phyloP scores from a whole-genome alignment of 2,113 vertebrate species.

The Sporophila hypoxantha region DNA sequence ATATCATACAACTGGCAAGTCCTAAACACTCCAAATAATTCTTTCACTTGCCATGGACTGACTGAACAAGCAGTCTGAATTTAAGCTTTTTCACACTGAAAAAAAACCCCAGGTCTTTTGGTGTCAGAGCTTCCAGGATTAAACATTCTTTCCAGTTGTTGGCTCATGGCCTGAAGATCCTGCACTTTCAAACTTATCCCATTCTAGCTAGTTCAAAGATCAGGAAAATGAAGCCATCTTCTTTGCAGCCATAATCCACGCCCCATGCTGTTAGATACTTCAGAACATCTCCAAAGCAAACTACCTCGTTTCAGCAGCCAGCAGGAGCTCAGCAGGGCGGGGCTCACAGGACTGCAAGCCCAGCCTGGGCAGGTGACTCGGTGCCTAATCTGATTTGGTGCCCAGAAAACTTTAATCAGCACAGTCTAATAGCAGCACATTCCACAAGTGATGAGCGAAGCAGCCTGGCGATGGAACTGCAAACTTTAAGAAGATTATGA shows the following conservation, averaged over 20 bases:
- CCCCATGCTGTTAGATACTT: conserved; percentile 57
- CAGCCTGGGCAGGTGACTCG: conserved; percentile 47
- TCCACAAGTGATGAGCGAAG: conserved; percentile 43
- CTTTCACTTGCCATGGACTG: not conserved
- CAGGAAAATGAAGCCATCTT: conserved; percentile 65
- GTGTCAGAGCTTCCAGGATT: conserved; percentile 40
- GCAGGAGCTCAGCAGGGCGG: conserved; percentile 16
- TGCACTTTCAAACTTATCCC: conserved; percentile 38
- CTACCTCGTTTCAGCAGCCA: conserved; percentile 54
- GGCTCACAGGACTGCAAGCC: conserved; percentile 26
- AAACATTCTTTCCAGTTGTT: conserved; percentile 41
- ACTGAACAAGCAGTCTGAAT: not conserved
- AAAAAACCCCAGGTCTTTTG: not conserved
- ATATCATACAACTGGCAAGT: not conserved
- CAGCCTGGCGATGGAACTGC: conserved; percentile 25
- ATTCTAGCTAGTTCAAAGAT: conserved; percentile 47
- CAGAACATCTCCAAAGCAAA: conserved; percentile 61
- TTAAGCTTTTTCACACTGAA: not conserved
- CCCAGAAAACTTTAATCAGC: conserved; percentile 51
- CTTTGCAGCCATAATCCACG: conserved; percentile 53
- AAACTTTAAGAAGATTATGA: conserved; percentile 43
- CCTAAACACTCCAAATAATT: not conserved
- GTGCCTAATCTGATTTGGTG: conserved; percentile 54
- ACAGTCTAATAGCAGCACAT: conserved; percentile 38
- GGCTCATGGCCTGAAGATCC: conserved; percentile 37